phyloP scores from a whole-genome alignment of 2,797 vertebrate genomes.

The Poecilia picta region DNA sequence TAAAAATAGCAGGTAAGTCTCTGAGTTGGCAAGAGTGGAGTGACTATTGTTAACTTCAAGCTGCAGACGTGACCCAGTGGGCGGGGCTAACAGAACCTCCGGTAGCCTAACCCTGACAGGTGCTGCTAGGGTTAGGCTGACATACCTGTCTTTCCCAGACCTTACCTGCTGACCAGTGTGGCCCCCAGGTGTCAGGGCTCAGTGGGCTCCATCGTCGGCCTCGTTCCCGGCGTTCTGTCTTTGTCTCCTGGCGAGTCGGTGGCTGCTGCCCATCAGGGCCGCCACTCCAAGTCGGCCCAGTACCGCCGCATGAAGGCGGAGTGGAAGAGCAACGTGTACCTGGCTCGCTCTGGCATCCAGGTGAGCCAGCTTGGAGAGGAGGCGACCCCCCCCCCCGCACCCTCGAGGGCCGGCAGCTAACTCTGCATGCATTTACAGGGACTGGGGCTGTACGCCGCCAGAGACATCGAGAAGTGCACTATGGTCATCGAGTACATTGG shows the following conservation, averaged over 20 bases:
- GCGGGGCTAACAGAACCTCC: too few species aligned
- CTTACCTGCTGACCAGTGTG: constrained; percentile 91
- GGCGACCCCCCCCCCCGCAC: accelerated
- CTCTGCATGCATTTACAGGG: constrained; percentile 78
- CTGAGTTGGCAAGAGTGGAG: too few species aligned
- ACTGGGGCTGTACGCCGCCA: constrained; percentile 94
- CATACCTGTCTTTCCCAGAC: constrained; percentile 73
- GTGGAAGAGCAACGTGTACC: constrained; percentile 98
- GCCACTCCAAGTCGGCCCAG: constrained; percentile 96
- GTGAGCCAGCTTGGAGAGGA: constrained; percentile 70
- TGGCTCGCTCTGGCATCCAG: constrained; percentile 96
- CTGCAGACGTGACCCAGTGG: too few species aligned
- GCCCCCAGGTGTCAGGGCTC: constrained; percentile 85
- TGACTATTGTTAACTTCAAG: too few species aligned
- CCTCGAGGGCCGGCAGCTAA: background rate
- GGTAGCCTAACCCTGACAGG: too few species aligned
- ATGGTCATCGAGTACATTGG: constrained; percentile 99
- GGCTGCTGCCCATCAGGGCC: constrained; percentile 90
- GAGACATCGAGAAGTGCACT: constrained; percentile 98
- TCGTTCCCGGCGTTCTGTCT: constrained; percentile 70
- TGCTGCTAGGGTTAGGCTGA: too few species aligned
- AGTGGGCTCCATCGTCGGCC: constrained; percentile 73
- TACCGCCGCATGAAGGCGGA: constrained; percentile 97
- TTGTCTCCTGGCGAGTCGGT: constrained; percentile 74
- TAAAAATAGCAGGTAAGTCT: too few species aligned